A percentile compares a stretch with the other conserved stretches of the same genome.
Evolutionary conservation across 2,113 vertebrate genomes (phyloP).

Genomic region (Turnix velox): DNA sequence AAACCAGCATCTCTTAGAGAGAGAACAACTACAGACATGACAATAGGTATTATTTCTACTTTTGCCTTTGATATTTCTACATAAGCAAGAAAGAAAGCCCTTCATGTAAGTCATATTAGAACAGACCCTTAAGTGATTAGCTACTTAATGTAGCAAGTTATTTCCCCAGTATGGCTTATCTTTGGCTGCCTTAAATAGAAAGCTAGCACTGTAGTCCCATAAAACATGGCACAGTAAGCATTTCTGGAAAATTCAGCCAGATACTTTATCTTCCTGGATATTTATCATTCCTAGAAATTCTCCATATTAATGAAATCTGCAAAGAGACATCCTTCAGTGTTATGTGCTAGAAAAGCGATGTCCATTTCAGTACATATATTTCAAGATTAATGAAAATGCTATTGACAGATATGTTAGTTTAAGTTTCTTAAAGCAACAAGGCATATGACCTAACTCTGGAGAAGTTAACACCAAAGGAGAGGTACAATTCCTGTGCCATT

Average conservation of each 20-base stretch:
- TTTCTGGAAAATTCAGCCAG: conserved; percentile 15
- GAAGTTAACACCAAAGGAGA: not conserved
- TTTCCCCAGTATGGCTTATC: not conserved
- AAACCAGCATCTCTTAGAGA: not conserved
- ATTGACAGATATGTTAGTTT: not conserved
- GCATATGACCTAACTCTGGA: not conserved
- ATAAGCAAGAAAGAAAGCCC: not conserved
- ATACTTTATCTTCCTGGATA: conserved; percentile 38
- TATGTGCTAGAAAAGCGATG: not conserved
- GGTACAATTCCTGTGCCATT: not conserved
- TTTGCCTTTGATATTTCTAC: not conserved
- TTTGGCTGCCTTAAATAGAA: not conserved
- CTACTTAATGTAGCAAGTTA: not conserved
- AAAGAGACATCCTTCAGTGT: not conserved
- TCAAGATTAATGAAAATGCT: not conserved
- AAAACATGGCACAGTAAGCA: conserved; percentile 29
- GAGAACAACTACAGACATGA: not conserved
- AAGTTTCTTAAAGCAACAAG: not conserved
- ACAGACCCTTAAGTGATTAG: not conserved
- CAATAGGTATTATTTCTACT: not conserved
- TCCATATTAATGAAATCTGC: conserved; percentile 5
- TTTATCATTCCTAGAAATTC: conserved; percentile 35
- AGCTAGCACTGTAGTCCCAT: conserved; percentile 9
- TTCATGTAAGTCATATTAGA: not conserved
- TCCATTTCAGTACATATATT: not conserved